Percentiles rank a stretch among this genome's conserved stretches.
These are phyloP conservation scores for Eupithecia vulgata DNA, from an alignment of 2,888 invertebrate species.

Conservation along the genomic window DNA sequence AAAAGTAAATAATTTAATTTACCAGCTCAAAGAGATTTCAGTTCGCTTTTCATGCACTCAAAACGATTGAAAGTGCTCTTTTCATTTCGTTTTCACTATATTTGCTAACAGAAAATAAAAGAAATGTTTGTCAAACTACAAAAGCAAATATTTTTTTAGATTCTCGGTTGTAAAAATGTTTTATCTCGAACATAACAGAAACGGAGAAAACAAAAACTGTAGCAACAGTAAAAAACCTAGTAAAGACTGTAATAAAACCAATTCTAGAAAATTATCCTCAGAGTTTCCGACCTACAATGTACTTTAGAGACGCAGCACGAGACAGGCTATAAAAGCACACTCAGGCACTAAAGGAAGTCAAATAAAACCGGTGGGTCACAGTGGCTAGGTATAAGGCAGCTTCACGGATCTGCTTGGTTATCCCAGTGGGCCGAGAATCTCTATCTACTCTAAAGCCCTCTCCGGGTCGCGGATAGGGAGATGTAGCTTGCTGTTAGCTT, in stretches of 20 bases:
- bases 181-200: background rate
- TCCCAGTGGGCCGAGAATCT: no score
- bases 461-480: no score
- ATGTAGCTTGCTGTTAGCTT: no score
- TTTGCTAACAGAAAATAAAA: background rate
- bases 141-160: background rate
- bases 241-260: slow-evolving; percentile 4
- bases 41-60: background rate
- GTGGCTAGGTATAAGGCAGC: background rate
- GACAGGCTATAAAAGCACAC: slow-evolving; percentile 43
- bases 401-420: background rate
- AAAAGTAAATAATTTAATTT: slow-evolving; percentile 68
- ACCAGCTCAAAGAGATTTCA: slow-evolving; percentile 36
- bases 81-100: background rate
- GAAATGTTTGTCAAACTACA: background rate
- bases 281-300: slow-evolving; percentile 29
- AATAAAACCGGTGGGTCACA: slow-evolving; percentile 40
- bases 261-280: slow-evolving; percentile 21
- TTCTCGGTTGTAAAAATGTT: slow-evolving; percentile 1
- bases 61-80: slow-evolving; percentile 17
- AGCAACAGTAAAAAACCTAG: slow-evolving; percentile 9
- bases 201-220: slow-evolving; percentile 9
- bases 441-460: no score
- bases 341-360: slow-evolving; percentile 40
- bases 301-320: slow-evolving; percentile 36